Evolutionary conservation across 2,888 invertebrate genomes (phyloP).

Genomic region (Tryphoninae sp.): DNA sequence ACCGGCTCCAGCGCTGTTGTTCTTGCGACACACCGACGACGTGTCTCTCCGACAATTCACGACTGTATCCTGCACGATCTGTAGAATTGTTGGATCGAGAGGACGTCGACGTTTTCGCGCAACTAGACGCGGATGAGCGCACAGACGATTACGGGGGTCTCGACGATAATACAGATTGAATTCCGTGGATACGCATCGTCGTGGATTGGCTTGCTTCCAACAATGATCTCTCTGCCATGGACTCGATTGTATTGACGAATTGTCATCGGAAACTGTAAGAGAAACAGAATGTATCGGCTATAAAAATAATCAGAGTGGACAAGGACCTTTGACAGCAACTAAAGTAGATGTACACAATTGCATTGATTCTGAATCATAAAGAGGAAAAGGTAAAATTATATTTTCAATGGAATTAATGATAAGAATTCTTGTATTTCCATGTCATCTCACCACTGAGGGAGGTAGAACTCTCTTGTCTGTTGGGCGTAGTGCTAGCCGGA

Average conservation of each 20-base stretch:
- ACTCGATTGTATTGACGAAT: constrained; percentile 94
- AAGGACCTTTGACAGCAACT: not conserved
- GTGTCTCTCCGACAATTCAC: constrained; percentile 66
- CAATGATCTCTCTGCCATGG: constrained; percentile 95
- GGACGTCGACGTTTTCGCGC: constrained; percentile 87
- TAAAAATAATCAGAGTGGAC: not conserved
- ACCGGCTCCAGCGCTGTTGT: constrained; percentile 47
- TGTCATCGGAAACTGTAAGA: constrained; percentile 91
- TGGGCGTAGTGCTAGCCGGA: constrained; percentile 88
- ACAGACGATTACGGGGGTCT: constrained; percentile 82
- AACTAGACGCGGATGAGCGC: constrained; percentile 81
- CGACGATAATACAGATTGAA: constrained; percentile 88
- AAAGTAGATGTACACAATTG: not conserved
- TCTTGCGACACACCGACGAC: constrained; percentile 64
- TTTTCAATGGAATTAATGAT: not conserved
- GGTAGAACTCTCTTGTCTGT: constrained; percentile 88
- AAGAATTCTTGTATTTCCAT: not conserved
- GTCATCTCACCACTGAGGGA: constrained; percentile 89
- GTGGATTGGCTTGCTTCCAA: constrained; percentile 92
- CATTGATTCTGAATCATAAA: not conserved
- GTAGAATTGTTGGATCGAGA: constrained; percentile 82
- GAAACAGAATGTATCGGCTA: constrained; percentile 31
- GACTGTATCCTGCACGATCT: constrained; percentile 69
- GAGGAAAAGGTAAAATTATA: not conserved
- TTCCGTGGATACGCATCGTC: constrained; percentile 88